Base-by-base conservation (phyloP, 1,140 invertebrate species). In the Hylyphantes graminicola region DNA sequence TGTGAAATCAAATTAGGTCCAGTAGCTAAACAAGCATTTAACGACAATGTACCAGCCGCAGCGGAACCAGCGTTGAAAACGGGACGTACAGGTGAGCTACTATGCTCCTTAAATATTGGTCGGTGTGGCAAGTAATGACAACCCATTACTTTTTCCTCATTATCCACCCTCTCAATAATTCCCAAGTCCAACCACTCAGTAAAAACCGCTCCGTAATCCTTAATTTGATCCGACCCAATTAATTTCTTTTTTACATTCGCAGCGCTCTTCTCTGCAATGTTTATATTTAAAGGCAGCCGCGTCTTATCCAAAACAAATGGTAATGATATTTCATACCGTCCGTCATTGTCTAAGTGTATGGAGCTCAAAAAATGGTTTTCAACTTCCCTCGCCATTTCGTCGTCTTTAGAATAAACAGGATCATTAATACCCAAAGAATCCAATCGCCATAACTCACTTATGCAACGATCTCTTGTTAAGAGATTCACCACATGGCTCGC, bases 1-100 rank as follows among this genome's bases (percentile, higher is more conserved):
- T 63, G 19, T 82, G 72, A 55, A 11, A 82, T 72, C 35, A 82
- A 63, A 55, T 82, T 82, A 9, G 67, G 50, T 64, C 68, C 79
- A 19, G 67, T 64, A 13, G 57, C n/a, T 63, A 82, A 73, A 63
- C 59, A 72, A 64, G 53, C 59, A 53, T 82, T 82, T n/a, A 72
- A 82, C 11, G 68, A 82, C 15, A 51, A 51, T 10, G 2, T 51
- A 72, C 68, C 48, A 12, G 11, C 8, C 63, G 10, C 5, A 17
- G 61, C 54, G 17, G 68, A 59, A 51, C 67, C 63, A 13, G 67
- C 67, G 12, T 73, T 73, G 73, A 81, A 81, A 35, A 81, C 55
- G 8, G 67, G 48, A 63, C 67, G 51, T 73, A 81, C 63, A 50
- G 12, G 72, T 11, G 67, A 54, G 53, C 9, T 82, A n/a, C 35